Base-by-base conservation (phyloP, 2,888 invertebrate species). In the Dinocampus coccinellae region DNA sequence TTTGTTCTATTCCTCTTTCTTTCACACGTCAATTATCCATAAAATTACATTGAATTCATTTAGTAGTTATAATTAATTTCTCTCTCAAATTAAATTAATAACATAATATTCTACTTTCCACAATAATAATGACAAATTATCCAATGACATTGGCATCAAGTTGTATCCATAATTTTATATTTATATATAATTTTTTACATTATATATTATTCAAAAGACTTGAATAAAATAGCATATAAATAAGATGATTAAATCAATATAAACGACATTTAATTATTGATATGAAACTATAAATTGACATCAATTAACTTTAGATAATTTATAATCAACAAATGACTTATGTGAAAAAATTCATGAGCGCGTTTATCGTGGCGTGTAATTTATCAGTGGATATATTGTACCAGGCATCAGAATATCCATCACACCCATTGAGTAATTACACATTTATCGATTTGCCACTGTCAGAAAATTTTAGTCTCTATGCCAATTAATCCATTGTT, bases 301-400 rank as follows among this genome's bases (percentile, higher is more conserved):
- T 58, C 29, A 20, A 16, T 16, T 7, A 13, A 29, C 33, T 13
- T 20, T 16, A 1, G 58, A 34, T 58, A 58, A 58, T 58, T 58
- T 4, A n/a, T 58, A 24, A 10, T 55, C 10, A 13, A 34, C 58
- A 58, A 58, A 58, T 58, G 6, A 34, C 33, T 33, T 34, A n/a
- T 16, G 58, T 33, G 58, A 58, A 3, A 58, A 58, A 58, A 33
- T 58, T 58, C 34, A 58, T 58, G 33, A 29, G 33, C 34, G 58
- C 58, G 58, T 33, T 58, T 33, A 58, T n/a, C 7, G 33, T 3
- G 16, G 16, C 34, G n/a, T 33, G 58, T 58, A 58, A 58, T 58
- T 58, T 58, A 20, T 58, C 58, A 16, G n/a, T 1, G 34, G 33
- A 47, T 47, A 16, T 47, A 16, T 16, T 47, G 20, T 7, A n/a